Evolutionary conservation across 2,797 vertebrate species (phyloP).

Genomic region (Margarornis squamiger): DNA sequence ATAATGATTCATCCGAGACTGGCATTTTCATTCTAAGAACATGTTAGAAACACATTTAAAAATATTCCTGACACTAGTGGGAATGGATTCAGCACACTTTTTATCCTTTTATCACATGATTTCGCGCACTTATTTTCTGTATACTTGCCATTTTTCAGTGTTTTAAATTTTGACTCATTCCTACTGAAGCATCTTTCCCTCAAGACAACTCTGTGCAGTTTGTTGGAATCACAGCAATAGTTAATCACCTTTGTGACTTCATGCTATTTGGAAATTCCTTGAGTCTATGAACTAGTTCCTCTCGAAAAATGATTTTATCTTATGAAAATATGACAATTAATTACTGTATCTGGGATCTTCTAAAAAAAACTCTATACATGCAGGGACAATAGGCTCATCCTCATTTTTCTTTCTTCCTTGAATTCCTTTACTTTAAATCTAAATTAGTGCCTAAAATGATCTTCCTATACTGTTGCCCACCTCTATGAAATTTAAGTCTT

Average conservation of each 20-base stretch:
- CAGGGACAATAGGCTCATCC: neutral
- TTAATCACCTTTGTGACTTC: neutral
- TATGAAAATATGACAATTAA: neutral
- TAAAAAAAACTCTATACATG: neutral
- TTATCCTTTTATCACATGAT: neutral
- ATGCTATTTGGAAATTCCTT: neutral
- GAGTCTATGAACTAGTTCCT: neutral
- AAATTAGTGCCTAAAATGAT: neutral
- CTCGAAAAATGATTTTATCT: neutral
- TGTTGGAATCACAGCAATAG: neutral
- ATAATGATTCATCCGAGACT: neutral
- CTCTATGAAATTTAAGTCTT: neutral
- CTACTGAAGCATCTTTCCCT: neutral
- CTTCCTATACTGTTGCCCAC: neutral
- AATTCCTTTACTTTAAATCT: neutral
- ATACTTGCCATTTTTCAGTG: neutral
- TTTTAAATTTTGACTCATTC: neutral
- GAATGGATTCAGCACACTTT: neutral
- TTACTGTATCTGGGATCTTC: neutral
- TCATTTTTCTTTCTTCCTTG: neutral
- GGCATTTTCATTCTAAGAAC: neutral
- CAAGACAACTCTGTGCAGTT: neutral
- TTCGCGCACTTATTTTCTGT: neutral
- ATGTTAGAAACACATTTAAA: neutral
- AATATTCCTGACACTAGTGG: neutral